Evolutionary conservation across 2,113 vertebrate species (phyloP).

Genomic region (Hypanus sabinus): DNA sequence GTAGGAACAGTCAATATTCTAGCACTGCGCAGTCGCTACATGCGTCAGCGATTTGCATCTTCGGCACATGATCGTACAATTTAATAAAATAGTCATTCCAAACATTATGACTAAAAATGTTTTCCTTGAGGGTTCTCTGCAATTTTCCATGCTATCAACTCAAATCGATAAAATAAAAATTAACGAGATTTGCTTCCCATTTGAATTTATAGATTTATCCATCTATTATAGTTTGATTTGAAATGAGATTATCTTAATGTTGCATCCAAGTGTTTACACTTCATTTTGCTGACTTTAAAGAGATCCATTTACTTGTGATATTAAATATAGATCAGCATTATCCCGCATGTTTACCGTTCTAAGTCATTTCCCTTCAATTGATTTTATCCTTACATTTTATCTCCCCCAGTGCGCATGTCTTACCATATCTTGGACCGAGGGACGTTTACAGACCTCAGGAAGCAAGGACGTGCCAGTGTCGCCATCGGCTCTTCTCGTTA

Average conservation of each 20-base stretch:
- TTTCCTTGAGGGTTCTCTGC: too few relatives aligned
- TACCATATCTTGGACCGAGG: not conserved
- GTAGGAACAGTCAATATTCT: not conserved
- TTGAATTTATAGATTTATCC: not conserved
- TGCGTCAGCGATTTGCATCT: not conserved
- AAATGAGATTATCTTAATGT: not conserved
- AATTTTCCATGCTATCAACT: not conserved
- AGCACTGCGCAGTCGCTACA: not conserved
- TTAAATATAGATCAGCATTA: not conserved
- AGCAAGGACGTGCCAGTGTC: not conserved
- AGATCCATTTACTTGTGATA: not conserved
- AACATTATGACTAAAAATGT: not conserved
- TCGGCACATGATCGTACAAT: not conserved
- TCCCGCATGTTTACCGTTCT: not conserved
- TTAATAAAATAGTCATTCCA: not conserved
- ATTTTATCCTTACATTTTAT: not conserved
- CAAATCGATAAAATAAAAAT: not conserved
- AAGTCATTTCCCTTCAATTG: not conserved
- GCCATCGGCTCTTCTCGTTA: not conserved
- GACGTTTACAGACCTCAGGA: not conserved
- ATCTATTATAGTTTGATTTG: not conserved
- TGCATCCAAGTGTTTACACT: not conserved
- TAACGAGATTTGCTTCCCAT: not conserved
- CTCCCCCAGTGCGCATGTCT: not conserved
- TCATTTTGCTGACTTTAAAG: not conserved